Evolutionary conservation across 2,888 invertebrate genomes (phyloP).

Genomic region (Xylophagus ater): DNA sequence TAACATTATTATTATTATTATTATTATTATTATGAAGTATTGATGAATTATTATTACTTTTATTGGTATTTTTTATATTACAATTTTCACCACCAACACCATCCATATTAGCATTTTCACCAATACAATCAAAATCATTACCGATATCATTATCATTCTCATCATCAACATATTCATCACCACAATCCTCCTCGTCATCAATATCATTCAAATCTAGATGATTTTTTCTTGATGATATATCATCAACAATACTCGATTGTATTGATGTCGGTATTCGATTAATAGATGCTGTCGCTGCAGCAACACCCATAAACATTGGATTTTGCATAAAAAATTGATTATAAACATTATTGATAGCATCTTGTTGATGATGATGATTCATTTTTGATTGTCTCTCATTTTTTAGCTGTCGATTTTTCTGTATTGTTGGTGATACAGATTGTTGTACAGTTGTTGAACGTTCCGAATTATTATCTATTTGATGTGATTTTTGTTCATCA

Average conservation of each 20-base stretch:
- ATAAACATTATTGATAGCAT: constrained; percentile 13
- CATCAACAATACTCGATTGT: neutral
- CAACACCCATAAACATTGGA: constrained; percentile 12
- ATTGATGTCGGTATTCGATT: constrained; percentile 3
- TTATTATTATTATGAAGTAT: neutral
- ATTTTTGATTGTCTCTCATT: constrained; percentile 4
- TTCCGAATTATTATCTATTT: constrained; percentile 7
- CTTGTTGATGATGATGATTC: constrained; percentile 4
- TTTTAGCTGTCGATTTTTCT: constrained; percentile 6
- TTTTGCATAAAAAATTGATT: constrained; percentile 18
- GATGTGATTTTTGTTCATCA: neutral
- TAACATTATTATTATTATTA: neutral
- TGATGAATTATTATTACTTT: neutral
- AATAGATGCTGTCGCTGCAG: constrained; percentile 2
- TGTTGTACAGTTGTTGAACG: constrained; percentile 1
- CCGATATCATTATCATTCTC: constrained; percentile 13
- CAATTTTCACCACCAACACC: constrained; percentile 6
- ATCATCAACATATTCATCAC: constrained; percentile 9
- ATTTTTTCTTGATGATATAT: constrained; percentile 16
- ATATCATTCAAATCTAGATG: neutral
- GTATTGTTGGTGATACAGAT: no score
- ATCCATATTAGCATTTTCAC: constrained; percentile 8
- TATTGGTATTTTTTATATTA: neutral
- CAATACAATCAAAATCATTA: constrained; percentile 12
- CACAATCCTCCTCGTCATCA: constrained; percentile 3